Evolutionary conservation across 2,888 invertebrate species (phyloP).

Genomic region (Drosophila atroscutellata): DNA sequence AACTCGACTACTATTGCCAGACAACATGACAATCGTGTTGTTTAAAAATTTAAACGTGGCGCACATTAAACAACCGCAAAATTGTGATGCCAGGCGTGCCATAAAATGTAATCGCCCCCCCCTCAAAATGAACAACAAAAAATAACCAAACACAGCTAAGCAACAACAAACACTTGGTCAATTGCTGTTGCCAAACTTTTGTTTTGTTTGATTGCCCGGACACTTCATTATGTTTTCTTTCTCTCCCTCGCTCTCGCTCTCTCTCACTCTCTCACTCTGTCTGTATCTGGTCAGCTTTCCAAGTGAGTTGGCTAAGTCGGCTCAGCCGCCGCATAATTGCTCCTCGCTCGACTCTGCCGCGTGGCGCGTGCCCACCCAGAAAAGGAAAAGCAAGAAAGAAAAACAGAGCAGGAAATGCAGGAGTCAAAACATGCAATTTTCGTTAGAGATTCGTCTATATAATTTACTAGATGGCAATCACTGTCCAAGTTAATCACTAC

Average conservation of each 20-base stretch:
- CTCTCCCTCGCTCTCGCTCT: background rate
- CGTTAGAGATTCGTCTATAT: slow-evolving; percentile 48
- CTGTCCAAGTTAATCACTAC: slow-evolving; percentile 76
- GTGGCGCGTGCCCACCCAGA: slow-evolving; percentile 52
- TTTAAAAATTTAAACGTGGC: slow-evolving; percentile 55
- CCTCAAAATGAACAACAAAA: background rate
- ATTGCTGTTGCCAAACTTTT: slow-evolving; percentile 43
- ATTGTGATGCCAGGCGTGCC: slow-evolving; percentile 56
- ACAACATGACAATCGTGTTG: slow-evolving; percentile 66
- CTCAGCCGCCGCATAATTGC: slow-evolving; percentile 66
- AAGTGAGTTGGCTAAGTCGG: slow-evolving; percentile 77
- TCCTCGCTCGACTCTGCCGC: slow-evolving; percentile 42
- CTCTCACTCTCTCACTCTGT: background rate
- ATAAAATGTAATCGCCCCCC: slow-evolving; percentile 63
- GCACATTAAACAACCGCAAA: slow-evolving; percentile 63
- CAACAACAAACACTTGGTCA: slow-evolving; percentile 43
- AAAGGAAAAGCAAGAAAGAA: background rate
- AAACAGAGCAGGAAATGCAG: slow-evolving; percentile 21
- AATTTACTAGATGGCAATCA: slow-evolving; percentile 57
- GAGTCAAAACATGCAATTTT: slow-evolving; percentile 77
- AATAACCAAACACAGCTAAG: slow-evolving; percentile 12
- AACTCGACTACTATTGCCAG: slow-evolving; percentile 22
- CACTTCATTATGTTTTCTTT: slow-evolving; percentile 50
- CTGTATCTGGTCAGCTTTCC: slow-evolving; percentile 63
- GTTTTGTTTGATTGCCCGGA: slow-evolving; percentile 54